Evolutionary conservation across 2,888 invertebrate species (phyloP), one percentile per base, ranked within the genome.

Genomic region (Tipula lateralis): DNA sequence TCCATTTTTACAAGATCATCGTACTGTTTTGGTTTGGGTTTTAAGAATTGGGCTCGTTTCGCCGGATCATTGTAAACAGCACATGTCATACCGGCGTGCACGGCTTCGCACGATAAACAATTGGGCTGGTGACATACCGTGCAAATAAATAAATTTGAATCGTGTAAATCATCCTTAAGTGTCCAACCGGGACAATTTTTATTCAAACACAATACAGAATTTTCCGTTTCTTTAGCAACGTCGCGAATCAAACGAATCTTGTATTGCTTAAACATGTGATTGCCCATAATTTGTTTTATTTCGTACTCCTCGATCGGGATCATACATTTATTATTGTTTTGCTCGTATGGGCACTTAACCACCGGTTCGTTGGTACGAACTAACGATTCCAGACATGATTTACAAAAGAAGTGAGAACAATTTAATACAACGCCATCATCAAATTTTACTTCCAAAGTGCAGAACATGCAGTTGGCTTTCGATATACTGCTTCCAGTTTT

Each of bases 11-110:
- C 13, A 19, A 80, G n/a, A 39, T 16, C 32, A 19, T 66, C 2
- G 12, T 84, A 85, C 29, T 91, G 90, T 85, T 88, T 87, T 19
- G 32, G n/a, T 9, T 82, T 29, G 12, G 82, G 82, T 30, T 30
- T 4, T 6, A 32, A 7, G 30, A 30, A 30, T 30, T 30, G 5
- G 13, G n/a, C 30, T 30, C 32, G 30, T 82, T 82, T 30, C 9
- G 24, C 66, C 1, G 30, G 82, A 82, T 82, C 30, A 29, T 82
- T 82, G 30, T 82, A 82, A 5, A 30, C 30, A 6, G 13, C 32
- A 30, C 82, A 82, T 1, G 30, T 82, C 82, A 82, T 82, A n/a
- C 82, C 82, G 1, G 82, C 32, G 30, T 82, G 82, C 0, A 82
- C 32, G 0, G 16, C 82, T 30, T 82, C 16, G 30, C 82, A 82